Evolutionary conservation across 2,888 invertebrate species (phyloP).

Genomic region (Caprella mutica): DNA sequence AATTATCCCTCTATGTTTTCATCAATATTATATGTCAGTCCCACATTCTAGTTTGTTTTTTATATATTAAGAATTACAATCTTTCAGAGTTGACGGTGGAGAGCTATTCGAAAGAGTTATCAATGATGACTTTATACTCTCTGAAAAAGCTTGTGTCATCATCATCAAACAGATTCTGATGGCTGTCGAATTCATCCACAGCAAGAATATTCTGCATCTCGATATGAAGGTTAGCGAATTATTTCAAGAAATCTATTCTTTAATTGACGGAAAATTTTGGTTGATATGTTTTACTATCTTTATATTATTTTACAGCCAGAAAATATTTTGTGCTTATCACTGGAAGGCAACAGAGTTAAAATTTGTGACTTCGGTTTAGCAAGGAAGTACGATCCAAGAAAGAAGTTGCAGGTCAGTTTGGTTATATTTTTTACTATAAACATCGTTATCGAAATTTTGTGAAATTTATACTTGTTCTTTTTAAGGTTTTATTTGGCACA

Average conservation of each 20-base stretch:
- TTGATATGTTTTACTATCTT: neutral
- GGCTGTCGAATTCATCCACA: conserved; percentile 93
- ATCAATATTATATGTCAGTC: too few relatives aligned
- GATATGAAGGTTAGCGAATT: conserved; percentile 78
- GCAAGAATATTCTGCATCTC: conserved; percentile 85
- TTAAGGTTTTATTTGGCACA: conserved; percentile 76
- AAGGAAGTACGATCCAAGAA: conserved; percentile 76
- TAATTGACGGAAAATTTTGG: neutral
- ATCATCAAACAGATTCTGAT: conserved; percentile 98
- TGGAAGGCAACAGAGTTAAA: conserved; percentile 94
- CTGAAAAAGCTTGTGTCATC: conserved; percentile 89
- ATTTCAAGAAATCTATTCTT: too few relatives aligned
- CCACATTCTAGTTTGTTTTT: too few relatives aligned
- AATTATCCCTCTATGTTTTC: too few relatives aligned
- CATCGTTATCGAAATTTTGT: neutral
- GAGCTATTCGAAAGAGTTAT: conserved; percentile 98
- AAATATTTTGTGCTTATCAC: conserved; percentile 91
- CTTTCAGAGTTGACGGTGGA: conserved; percentile 85
- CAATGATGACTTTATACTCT: conserved; percentile 93
- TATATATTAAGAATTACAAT: too few relatives aligned
- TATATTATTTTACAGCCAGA: conserved; percentile 64
- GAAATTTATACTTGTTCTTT: neutral
- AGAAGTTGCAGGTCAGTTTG: conserved; percentile 57
- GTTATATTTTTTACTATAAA: too few relatives aligned
- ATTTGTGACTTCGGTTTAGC: conserved; percentile 98